Evolutionary conservation across 2,797 vertebrate genomes (phyloP).

Genomic region (Garrulus glandarius): DNA sequence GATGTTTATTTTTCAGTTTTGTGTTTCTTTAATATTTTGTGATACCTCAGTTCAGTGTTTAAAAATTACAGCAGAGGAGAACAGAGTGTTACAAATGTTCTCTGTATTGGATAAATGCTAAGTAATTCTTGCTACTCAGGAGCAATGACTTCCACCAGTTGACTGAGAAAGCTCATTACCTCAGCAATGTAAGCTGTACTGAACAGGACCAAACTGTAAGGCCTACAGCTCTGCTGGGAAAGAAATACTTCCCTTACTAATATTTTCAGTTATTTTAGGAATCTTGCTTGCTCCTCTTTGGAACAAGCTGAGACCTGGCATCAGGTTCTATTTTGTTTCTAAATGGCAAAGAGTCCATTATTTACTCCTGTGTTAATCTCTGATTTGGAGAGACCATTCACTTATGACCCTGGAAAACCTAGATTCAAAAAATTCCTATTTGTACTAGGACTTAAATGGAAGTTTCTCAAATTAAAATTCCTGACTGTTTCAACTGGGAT

Average conservation of each 20-base stretch:
- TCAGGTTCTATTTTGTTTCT: neutral
- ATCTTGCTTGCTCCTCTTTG: neutral
- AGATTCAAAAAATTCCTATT: neutral
- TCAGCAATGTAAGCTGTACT: neutral
- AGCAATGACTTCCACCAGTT: neutral
- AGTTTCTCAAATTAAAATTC: neutral
- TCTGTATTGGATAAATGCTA: neutral
- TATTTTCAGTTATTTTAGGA: neutral
- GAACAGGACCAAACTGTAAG: neutral
- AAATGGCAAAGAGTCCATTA: neutral
- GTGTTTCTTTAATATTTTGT: neutral
- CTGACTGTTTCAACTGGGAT: neutral
- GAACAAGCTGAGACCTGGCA: neutral
- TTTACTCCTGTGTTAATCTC: neutral
- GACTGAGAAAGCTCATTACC: neutral
- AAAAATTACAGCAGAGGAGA: neutral
- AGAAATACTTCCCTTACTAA: neutral
- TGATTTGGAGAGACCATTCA: neutral
- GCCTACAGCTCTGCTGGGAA: neutral
- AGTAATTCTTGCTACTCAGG: neutral
- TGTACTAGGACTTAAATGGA: neutral
- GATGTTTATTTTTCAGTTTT: neutral
- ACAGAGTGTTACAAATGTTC: neutral
- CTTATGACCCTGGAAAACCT: neutral
- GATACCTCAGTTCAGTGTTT: neutral